Conservation (phyloP, 2,797 vertebrate species). For the Triplophysa yarkandensis region DNA sequence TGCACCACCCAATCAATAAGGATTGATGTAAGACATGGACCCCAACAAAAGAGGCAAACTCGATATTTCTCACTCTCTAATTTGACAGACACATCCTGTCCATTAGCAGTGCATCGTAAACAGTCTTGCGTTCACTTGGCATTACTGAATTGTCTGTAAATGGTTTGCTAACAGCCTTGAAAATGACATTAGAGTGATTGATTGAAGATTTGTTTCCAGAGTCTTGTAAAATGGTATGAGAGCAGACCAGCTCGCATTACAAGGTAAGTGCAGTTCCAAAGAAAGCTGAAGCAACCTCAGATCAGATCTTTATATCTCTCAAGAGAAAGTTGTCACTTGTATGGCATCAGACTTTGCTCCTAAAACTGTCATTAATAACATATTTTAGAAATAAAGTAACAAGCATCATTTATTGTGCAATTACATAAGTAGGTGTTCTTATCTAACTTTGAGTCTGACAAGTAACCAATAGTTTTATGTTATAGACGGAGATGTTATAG, state of each 20-base stretch:
- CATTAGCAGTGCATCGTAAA: constrained; percentile 53
- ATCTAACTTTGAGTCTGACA: too few species aligned
- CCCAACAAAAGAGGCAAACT: constrained; percentile 52
- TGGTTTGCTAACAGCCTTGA: constrained; percentile 57
- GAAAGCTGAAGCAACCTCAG: constrained; percentile 32
- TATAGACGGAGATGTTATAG: too few species aligned
- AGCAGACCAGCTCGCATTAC: constrained; percentile 47
- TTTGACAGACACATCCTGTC: constrained; percentile 59
- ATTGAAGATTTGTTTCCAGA: constrained; percentile 56
- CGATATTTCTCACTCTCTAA: constrained; percentile 55
- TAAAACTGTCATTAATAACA: not conserved
- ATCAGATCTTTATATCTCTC: constrained; percentile 43
- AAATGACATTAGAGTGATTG: constrained; percentile 58
- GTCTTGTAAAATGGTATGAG: constrained; percentile 42
- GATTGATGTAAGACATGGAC: constrained; percentile 64
- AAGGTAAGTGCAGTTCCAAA: constrained; percentile 33
- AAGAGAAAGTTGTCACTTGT: constrained; percentile 19
- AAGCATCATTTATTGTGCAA: too few species aligned
- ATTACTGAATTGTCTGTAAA: constrained; percentile 54
- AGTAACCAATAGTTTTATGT: too few species aligned
- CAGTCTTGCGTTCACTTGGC: constrained; percentile 39
- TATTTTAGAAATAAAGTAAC: too few species aligned
- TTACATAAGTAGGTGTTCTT: too few species aligned
- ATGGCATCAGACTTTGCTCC: constrained; percentile 13
- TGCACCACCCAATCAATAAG: constrained; percentile 54